phyloP scores from a whole-genome alignment of 2,797 vertebrate genomes.

The Falco columbarius region DNA sequence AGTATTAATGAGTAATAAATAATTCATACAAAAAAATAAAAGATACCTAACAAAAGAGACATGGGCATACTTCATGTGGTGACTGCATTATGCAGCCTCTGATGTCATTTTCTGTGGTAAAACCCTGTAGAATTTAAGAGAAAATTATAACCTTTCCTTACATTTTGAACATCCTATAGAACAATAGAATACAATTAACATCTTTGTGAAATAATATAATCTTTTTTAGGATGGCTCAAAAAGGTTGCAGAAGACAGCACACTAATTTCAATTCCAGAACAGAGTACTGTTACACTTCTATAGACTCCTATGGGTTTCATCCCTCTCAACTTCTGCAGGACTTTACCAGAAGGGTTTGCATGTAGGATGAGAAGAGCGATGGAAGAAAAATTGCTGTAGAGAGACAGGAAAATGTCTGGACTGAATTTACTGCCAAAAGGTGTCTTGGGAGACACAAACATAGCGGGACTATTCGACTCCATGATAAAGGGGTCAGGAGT shows the following conservation, averaged over 20 bases:
- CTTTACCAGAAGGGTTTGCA: background rate
- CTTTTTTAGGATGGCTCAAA: background rate
- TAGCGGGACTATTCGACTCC: background rate
- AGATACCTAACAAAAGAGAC: conserved; percentile 34
- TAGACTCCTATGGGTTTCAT: background rate
- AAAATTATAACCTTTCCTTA: conserved; percentile 31
- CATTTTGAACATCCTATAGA: conserved; percentile 12
- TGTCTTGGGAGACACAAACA: background rate
- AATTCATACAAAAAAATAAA: conserved; percentile 56
- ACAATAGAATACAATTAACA: conserved; percentile 40
- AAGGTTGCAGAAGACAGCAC: background rate
- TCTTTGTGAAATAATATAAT: conserved; percentile 36
- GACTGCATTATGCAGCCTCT: conserved; percentile 12
- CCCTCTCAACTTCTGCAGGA: conserved; percentile 10
- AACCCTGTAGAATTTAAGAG: conserved; percentile 1
- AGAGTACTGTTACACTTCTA: background rate
- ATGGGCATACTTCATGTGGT: background rate
- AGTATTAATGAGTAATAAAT: conserved; percentile 61
- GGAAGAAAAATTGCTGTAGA: background rate
- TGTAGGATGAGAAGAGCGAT: background rate
- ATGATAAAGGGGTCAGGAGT: background rate
- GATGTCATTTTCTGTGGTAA: background rate
- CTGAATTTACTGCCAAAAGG: background rate
- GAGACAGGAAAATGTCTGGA: background rate
- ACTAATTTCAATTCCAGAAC: background rate